Percentiles rank a stretch among this genome's conserved stretches.
Evolutionary conservation across 2,797 vertebrate species (phyloP).

Genomic region (Sebastes trivittatus): DNA sequence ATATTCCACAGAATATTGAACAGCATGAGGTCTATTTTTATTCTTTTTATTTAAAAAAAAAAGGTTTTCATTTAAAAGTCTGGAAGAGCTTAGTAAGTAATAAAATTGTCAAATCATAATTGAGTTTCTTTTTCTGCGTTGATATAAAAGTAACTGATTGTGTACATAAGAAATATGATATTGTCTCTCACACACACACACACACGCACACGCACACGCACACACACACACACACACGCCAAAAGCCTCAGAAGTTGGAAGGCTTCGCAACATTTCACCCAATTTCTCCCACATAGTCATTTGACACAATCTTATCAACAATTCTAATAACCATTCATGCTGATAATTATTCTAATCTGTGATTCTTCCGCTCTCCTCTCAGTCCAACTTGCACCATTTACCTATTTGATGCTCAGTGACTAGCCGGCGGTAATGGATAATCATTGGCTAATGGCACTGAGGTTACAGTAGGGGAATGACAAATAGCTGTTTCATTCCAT

Average conservation of each 20-base stretch:
- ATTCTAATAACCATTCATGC: slow-evolving; percentile 50
- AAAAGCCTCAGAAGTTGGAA: slow-evolving; percentile 1
- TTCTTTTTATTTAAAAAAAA: no score
- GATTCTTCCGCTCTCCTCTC: slow-evolving; percentile 34
- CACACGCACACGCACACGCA: neutral
- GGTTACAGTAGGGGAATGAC: slow-evolving; percentile 74
- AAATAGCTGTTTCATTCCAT: slow-evolving; percentile 73
- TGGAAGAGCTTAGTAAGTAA: no score
- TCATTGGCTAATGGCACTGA: slow-evolving; percentile 64
- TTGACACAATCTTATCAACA: slow-evolving; percentile 50
- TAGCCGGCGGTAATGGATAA: slow-evolving; percentile 70
- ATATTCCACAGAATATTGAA: no score
- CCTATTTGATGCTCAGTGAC: slow-evolving; percentile 62
- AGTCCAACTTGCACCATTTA: slow-evolving; percentile 52
- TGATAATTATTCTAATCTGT: slow-evolving; percentile 61
- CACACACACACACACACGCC: neutral
- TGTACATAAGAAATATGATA: no score
- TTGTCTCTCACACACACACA: no score
- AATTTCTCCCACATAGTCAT: slow-evolving; percentile 37
- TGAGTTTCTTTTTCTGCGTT: no score
- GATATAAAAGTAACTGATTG: no score
- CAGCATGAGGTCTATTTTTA: no score
- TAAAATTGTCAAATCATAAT: no score
- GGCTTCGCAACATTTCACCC: slow-evolving; percentile 10
- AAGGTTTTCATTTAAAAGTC: no score